Base-by-base conservation (phyloP, 1,140 invertebrate genomes). In the Hormaphis cornu region DNA sequence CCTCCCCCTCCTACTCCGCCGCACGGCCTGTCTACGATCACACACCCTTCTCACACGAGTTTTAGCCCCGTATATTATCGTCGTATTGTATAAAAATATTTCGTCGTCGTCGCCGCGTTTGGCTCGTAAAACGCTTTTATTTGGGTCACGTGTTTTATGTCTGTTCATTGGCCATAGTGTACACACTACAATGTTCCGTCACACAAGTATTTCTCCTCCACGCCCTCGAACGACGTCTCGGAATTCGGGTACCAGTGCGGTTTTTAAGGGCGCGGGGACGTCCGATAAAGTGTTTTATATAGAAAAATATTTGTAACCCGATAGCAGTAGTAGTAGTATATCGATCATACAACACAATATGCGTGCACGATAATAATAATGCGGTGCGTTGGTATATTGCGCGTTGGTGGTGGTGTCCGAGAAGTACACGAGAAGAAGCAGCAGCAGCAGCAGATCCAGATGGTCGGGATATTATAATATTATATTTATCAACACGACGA, bases 141-240 rank as follows among this genome's bases (percentile, higher is more conserved):
- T 58, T 40, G 22, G 61, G 44, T 66, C 61, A 48, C 61, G 18
- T 66, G 44, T 50, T 66, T 48, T 35, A 46, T 50, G 44, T 66
- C 28, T 35, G 12, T 26, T 40, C 3, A 9, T 14, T 42, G 16
- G 3, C 16, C 44, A 6, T 9, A 16, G 26, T 24, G 46, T 24
- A 50, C 6, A 20, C 10, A 22, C 14, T 46, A 46, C 16, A 8
- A 46, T 48, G 24, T 50, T 16, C 42, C 7, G 50, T 30, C n/a
- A 30, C 26, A 46, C 37, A 37, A 63, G 30, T 46, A 63, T 18
- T 44, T 28, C 20, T 46, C 20, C 18, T 50, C 61, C 58, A 44
- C 58, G 42, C 58, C 42, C 44, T 30, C 22, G n/a, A 7, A 52
- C 48, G 40, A n/a, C 18, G 42, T 46, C 5, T 16, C 12, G 42